Percentiles rank a stretch among this genome's conserved stretches.
These are phyloP conservation scores for Atrichornis clamosus DNA, from an alignment of 2,113 vertebrate genomes.

Conservation along the genomic window DNA sequence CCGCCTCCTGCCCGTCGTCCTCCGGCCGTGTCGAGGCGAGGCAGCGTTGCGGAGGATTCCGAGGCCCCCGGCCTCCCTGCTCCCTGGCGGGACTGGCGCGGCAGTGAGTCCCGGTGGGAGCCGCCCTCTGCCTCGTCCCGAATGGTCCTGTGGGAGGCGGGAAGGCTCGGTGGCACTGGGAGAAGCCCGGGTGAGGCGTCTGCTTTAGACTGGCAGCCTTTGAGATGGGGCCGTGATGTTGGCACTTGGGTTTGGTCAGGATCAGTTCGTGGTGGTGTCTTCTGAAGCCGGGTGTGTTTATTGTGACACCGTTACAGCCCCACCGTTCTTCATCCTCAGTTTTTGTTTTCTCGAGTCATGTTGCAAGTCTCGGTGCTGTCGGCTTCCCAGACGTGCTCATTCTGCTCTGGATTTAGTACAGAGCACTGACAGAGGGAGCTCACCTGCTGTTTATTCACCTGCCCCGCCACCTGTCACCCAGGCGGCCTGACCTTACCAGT, in stretches of 20 bases:
- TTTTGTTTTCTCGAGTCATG: not conserved
- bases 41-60: not conserved
- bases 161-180: not conserved
- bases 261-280: not conserved
- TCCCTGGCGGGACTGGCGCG: too few relatives aligned
- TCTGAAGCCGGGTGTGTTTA: not conserved
- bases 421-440: not conserved
- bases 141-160: not conserved
- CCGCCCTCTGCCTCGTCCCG: too few relatives aligned
- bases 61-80: not conserved
- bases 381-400: not conserved
- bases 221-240: not conserved
- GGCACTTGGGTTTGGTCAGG: not conserved
- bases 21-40: not conserved
- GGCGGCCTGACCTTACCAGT: not conserved
- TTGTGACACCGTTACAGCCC: not conserved
- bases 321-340: not conserved
- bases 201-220: rapidly evolving
- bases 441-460: rapidly evolving
- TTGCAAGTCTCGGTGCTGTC: not conserved
- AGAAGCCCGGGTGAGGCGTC: too few relatives aligned
- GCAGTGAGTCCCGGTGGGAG: not conserved
- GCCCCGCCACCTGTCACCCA: rapidly evolving
- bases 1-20: not conserved
- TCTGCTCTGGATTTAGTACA: not conserved